Base-by-base conservation (phyloP, 2,113 vertebrate genomes). In the Sander lucioperca region DNA sequence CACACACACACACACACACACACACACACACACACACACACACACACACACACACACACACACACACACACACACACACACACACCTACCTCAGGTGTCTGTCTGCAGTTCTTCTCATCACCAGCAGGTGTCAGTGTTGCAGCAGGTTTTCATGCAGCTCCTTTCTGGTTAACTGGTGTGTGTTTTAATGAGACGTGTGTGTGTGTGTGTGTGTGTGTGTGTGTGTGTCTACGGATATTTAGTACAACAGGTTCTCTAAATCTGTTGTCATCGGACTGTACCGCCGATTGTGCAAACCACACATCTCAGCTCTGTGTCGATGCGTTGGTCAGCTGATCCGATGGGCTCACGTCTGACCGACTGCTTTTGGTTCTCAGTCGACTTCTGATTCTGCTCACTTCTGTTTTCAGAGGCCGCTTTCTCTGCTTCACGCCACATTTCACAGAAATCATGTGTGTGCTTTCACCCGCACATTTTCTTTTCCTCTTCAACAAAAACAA, bases 111-210 rank as follows among this genome's bases (percentile, higher is more conserved):
- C 69, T 4, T 66, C 63, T 43, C 6, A 1, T 66, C 48, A 16
- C 39, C 88, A 88, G 67, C 65, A 81, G 86, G 74, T 67, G 89
- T 67, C 87, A 86, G 69, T 67, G 51, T 72, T 1, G 1, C 36
- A 15, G 15, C 18, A 61, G 18, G 12, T 14, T 33, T n/a, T 16
- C 14, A 4, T 0, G 13, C 47, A 1, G 36, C 36, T 39, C 36
- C 8, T 39, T 39, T 8, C 36, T 9, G 8, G 36, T 39, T 39
- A 39, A 39, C 36, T 1, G 6, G 8, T 1, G 3, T 36, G 36
- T 33, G 33, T 33, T 33, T 33, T 33, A 33, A 33, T 33, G 33
- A 1, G 5, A 5, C 5, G 33, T 33, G 30, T 30, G 30, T 30
- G 30, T 30, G 30, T 33, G 30, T 30, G 30, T 33, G 33, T 1